phyloP scores from a whole-genome alignment of 1,140 invertebrate species.

The Globodera ellingtonae region DNA sequence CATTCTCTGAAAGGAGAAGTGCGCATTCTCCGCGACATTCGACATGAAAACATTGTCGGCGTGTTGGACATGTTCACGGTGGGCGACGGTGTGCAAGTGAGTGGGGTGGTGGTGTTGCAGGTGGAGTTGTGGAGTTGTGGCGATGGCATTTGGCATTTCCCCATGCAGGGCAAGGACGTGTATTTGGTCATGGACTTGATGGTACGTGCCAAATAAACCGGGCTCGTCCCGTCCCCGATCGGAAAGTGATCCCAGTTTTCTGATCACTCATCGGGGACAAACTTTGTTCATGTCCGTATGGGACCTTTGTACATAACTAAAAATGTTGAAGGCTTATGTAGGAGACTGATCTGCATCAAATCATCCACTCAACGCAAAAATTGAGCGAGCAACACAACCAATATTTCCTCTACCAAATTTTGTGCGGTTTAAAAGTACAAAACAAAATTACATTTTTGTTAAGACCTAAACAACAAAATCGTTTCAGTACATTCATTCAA shows the following conservation, averaged over 20 bases:
- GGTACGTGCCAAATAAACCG: slow-evolving; percentile 55
- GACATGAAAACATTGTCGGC: slow-evolving; percentile 69
- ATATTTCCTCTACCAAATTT: slow-evolving; percentile 69
- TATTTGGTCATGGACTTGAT: slow-evolving; percentile 70
- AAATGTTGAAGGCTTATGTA: background rate
- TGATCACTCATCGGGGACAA: too few species aligned
- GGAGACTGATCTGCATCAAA: slow-evolving; percentile 66
- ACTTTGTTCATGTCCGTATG: too few species aligned
- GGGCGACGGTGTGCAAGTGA: slow-evolving; percentile 44
- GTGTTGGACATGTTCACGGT: slow-evolving; percentile 67
- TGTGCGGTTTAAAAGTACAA: slow-evolving; percentile 66
- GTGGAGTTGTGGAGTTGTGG: too few species aligned
- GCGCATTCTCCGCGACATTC: slow-evolving; percentile 68
- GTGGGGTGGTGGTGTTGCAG: background rate
- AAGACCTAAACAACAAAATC: background rate
- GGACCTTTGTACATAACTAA: too few species aligned
- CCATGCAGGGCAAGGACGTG: slow-evolving; percentile 56
- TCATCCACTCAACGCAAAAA: slow-evolving; percentile 68
- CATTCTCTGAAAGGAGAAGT: slow-evolving; percentile 62
- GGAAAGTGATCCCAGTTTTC: too few species aligned
- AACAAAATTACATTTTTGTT: background rate
- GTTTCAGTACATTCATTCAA: slow-evolving; percentile 68
- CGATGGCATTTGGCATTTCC: too few species aligned
- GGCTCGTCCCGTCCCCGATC: too few species aligned
- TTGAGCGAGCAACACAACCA: slow-evolving; percentile 66